A percentile compares a stretch with the other conserved stretches of the same genome.
Evolutionary conservation across 2,888 invertebrate species (phyloP).

Genomic region (Elysia crispata): DNA sequence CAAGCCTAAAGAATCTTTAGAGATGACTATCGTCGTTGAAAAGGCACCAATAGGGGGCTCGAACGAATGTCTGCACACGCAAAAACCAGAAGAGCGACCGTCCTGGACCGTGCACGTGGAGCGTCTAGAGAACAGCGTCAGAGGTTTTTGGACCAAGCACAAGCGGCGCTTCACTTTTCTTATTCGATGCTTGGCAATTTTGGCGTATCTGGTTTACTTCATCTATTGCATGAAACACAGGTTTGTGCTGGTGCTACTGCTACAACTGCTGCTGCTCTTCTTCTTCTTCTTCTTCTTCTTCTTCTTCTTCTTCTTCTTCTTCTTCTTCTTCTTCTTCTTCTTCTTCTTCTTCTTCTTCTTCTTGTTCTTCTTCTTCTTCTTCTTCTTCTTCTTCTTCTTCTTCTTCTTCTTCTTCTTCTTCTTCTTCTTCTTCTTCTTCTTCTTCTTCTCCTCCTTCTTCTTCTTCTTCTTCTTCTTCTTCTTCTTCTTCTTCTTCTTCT

Average conservation of each 20-base stretch:
- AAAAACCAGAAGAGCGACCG: too few species aligned
- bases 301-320: background rate
- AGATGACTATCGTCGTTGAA: too few species aligned
- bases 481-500: background rate
- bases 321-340: background rate
- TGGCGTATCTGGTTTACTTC: background rate
- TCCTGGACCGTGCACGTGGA: too few species aligned
- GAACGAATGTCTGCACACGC: too few species aligned
- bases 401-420: background rate
- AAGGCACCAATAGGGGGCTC: too few species aligned
- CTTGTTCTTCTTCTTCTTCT: background rate
- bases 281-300: background rate
- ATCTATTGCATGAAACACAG: too few species aligned
- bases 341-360: background rate
- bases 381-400: background rate
- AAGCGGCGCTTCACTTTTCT: too few species aligned
- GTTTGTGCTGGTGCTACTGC: too few species aligned
- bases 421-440: background rate
- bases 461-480: background rate
- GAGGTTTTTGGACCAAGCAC: too few species aligned
- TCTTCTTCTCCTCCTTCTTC: background rate
- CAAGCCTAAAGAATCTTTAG: too few species aligned
- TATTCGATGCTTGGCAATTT: too few species aligned
- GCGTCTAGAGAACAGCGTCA: too few species aligned
- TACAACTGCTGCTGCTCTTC: background rate